Base-by-base conservation (phyloP, 2,888 invertebrate genomes). In the Coleophora flavipennella region DNA sequence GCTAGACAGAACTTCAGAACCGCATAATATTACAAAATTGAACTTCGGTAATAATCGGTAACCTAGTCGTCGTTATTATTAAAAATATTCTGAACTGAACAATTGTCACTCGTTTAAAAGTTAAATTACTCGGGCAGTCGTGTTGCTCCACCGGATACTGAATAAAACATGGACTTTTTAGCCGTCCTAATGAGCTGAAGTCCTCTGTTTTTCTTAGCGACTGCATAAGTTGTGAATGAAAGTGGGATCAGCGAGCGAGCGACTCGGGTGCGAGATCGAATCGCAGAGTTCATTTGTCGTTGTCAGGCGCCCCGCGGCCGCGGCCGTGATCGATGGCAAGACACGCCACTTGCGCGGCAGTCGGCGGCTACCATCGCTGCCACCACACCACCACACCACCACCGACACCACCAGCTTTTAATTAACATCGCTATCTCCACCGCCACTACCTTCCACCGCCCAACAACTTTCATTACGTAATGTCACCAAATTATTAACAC, bases 241-340 rank as follows among this genome's bases (percentile, higher is more conserved):
- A 60, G 57, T 52, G 50, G 57, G 62, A 59, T 58, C 56, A 55
- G 51, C 43, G 44, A 3, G 11, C n/a, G 8, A 10, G 28, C 10
- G 10, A 4, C 4, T 10, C n/a, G n/a, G 60, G 49, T 57, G 73
- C 62, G 55, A 70, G 75, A 79, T 81, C 75, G 77, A 77, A 83
- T 83, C 75, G 76, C 71, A 79, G n/a, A n/a, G 71, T 83, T 79
- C 79, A 83, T 84, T 83, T 81, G 80, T 84, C 76, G 70, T 63
- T 62, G 81, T 81, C 83, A 77, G 59, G 47, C 60, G 57, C 59
- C 62, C 53, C 55, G 62, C 57, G 49, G 52, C 53, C 55, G 62
- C 57, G 49, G 52, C 51, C 20, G 65, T 83, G 79, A 83, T 80
- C 67, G 77, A 81, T 80, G 75, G 59, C 66, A 60, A 59, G 20